A percentile compares a stretch with the other conserved stretches of the same genome.
phyloP scores from a whole-genome alignment of 2,888 invertebrate species.

The Melieria omissa region DNA sequence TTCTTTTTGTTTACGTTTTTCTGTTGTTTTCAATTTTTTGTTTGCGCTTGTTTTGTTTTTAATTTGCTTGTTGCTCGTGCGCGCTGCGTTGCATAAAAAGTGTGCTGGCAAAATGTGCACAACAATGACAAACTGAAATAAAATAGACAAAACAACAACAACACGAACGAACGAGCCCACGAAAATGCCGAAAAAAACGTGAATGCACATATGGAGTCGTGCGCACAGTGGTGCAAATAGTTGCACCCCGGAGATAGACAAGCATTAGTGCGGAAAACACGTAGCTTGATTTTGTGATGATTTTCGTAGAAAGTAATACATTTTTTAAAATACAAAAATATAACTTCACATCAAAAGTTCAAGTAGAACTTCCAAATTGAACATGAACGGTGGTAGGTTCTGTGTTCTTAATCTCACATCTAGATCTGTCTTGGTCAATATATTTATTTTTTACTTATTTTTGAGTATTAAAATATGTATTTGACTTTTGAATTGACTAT shows the following conservation, averaged over 20 bases:
- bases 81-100: constrained; percentile 21
- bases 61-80: constrained; percentile 25
- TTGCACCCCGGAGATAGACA: background rate
- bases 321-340: too few relatives aligned
- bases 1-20: constrained; percentile 37
- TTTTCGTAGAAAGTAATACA: too few relatives aligned
- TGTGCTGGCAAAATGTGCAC: constrained; percentile 44
- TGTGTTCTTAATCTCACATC: too few relatives aligned
- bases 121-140: constrained; percentile 36
- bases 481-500: too few relatives aligned
- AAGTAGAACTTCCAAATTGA: too few relatives aligned
- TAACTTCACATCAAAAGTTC: too few relatives aligned
- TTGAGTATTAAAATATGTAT: too few relatives aligned
- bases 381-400: too few relatives aligned
- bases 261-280: too few relatives aligned
- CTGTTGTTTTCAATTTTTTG: constrained; percentile 19
- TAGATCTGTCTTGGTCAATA: too few relatives aligned
- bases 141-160: constrained; percentile 39
- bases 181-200: background rate
- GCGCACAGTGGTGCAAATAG: background rate
- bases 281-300: too few relatives aligned
- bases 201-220: background rate
- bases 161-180: background rate
- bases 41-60: constrained; percentile 40
- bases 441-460: too few relatives aligned